Evolutionary conservation across 2,888 invertebrate species (phyloP), one percentile per base, ranked within the genome.

Genomic region (Aporophyla nigra): DNA sequence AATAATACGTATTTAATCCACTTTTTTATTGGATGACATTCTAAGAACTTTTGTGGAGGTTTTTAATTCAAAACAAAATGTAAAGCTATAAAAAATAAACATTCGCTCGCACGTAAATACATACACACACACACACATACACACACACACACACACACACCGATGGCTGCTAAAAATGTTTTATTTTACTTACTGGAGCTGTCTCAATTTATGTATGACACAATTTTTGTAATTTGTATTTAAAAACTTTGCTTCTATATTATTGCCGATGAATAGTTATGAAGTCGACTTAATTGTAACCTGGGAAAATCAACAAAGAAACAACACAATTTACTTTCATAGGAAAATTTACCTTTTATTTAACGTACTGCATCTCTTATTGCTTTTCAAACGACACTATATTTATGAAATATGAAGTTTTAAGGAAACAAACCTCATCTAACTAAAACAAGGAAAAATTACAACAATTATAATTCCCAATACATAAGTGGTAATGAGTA

Each of bases 371-470:
- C 5, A 7, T 0, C 21, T 27, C 16, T 66, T 6, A 24, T 46
- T 53, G 14, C 51, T 63, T 46, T 58, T 74, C 33, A 43, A 77
- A 51, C n/a, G 27, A 43, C 27, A 21, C 5, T 3, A 46, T 46
- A 9, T 33, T 40, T 40, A 46, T 10, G 14, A 77, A 67, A 67
- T 27, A 67, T 27, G 0, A 24, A 61, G 1, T 51, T 71, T 24
- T 49, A 67, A 77, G 67, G 59, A 82, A 82, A 76, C 51, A 21
- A 77, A 56, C 14, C 14, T 5, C 16, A 16, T 24, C 21, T 46
- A 43, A n/a, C 2, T 66, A 82, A 61, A 85, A 81, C 75, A 76
- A 74, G 86, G 81, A 86, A 84, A 85, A 83, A 16, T 6, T 53
- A 58, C 1, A n/a, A 58, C 24, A 75, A 75, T 83, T 69, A 80